These are phyloP conservation scores for Piprites chloris DNA, from an alignment of 2,113 vertebrate species.

Conservation along the genomic window DNA sequence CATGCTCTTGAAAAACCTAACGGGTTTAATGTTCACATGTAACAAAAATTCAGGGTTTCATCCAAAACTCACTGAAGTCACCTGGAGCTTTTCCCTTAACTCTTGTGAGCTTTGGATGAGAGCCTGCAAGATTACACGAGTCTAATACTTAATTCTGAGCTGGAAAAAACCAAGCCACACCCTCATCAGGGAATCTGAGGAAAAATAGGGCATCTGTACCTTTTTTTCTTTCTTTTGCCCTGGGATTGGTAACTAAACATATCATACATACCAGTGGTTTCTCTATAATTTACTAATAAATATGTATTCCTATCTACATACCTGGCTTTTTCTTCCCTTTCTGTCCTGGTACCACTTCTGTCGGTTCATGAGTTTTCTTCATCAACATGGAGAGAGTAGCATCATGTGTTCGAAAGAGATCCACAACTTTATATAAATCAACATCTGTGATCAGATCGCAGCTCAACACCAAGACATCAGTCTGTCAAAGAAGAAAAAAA, in stretches of 20 bases:
- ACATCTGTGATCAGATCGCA: constrained; percentile 96
- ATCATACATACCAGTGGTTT: background rate
- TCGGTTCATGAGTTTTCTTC: constrained; percentile 88
- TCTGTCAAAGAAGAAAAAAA: constrained; percentile 72
- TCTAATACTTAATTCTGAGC: constrained; percentile 33
- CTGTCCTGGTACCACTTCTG: constrained; percentile 89
- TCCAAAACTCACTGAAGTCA: constrained; percentile 64
- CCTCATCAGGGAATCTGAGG: background rate
- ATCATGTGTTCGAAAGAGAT: constrained; percentile 92
- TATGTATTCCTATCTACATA: constrained; percentile 54
- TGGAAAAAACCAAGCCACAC: constrained; percentile 30
- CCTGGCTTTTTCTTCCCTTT: constrained; percentile 94
- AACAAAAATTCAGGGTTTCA: constrained; percentile 51
- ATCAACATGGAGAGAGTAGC: constrained; percentile 94
- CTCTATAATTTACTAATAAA: background rate
- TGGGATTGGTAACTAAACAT: background rate
- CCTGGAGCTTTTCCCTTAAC: constrained; percentile 54
- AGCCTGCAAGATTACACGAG: constrained; percentile 26
- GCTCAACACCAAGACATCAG: constrained; percentile 91
- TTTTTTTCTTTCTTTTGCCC: background rate
- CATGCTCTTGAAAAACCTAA: constrained; percentile 17
- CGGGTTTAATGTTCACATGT: constrained; percentile 21
- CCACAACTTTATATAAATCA: constrained; percentile 93
- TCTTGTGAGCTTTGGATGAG: constrained; percentile 56
- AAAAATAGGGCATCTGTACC: background rate